Base-by-base conservation (phyloP, 2,888 invertebrate species). In the Sesia bembeciformis region DNA sequence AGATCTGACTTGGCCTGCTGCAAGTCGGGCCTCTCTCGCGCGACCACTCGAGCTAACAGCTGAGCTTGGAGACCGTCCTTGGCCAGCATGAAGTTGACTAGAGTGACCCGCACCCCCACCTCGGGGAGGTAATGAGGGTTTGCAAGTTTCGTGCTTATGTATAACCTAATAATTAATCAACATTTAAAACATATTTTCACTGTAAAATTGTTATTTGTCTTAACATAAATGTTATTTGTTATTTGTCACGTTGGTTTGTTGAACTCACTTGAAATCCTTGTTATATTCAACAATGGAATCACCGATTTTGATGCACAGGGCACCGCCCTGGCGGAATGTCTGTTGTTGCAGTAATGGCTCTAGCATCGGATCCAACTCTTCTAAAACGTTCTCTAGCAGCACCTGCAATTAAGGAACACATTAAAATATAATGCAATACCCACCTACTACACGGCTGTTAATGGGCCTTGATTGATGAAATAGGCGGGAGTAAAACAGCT, bases 41-140 rank as follows among this genome's bases (percentile, higher is more conserved):
- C 97, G 2, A 98, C 97, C 0, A 97, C 97, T 49, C 97, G 94
- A 5, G 96, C 95, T 56, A 98, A 80, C 52, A 98, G 79, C 76
- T 98, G 98, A 73, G 97, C 97, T 83, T 96, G 93, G 40, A 98
- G 84, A 1, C 98, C 98, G 54, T 93, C 94, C 49, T 93, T 92
- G 4, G 97, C 98, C 64, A 98, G 94, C 95, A 97, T 96, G 74
- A 98, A 98, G 85, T 98, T 98, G 3, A 98, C 91, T 39, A 98
- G 76, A 0, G 97, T 96, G 4, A 96, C 95, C 77, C 98, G 97
- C 0, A 97, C 97, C 0, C 97, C 95, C 4, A 97, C 93, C 85
- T 98, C 98, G 0, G 98, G 98, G 54, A 97, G 80, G 75, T 97
- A 98, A 81, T 98, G 98, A 0, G 98, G 98, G 86, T 98, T 98